Base-by-base conservation (phyloP, 2,113 vertebrate genomes). In the Prionailurus viverrinus region DNA sequence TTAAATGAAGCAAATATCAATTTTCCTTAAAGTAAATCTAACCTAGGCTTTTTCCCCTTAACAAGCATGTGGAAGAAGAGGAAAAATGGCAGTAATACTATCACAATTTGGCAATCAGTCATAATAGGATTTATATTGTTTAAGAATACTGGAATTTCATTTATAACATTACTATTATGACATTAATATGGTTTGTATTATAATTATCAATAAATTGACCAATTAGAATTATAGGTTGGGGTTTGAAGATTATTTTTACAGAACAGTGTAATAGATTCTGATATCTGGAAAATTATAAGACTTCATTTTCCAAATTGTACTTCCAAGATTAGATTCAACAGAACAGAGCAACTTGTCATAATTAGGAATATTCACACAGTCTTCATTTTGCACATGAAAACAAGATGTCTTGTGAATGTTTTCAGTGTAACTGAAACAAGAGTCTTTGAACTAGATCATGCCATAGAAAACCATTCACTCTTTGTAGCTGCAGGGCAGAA, bases 1-100 rank as follows among this genome's bases (percentile, higher is more conserved):
- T 85, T 84, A 85, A 89, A 89, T 89, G 41, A 93, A 36, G 33
- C 14, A 85, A 74, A 23, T 84, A 58, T 53, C 7, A 89, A 3
- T 93, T 73, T 89, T 79, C 41, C n/a, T 33, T 93, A 73, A 78
- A 79, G 74, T 85, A 86, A 90, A 61, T 94, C 27, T 78, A 85
- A 39, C 16, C 45, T 41, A 48, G 23, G 23, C 41, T 73, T 89
- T 80, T 95, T 84, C 19, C 27, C 36, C 31, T 89, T 66, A 66
- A 65, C 7, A 74, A 66, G 63, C 29, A 61, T 33, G 10, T 85
- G 29, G 29, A 11, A 90, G 51, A 92, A 76, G 25, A 84, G 21
- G n/a, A 79, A 79, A 53, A 90, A 61, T 39, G 61, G 12, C 48
- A 69, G 41, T 69, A 29, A 79, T 63, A 14, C 23, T 48, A 27